A percentile compares a stretch with the other conserved stretches of the same genome.
Evolutionary conservation across 2,797 vertebrate species (phyloP).

Genomic region (Neomorphus geoffroyi): DNA sequence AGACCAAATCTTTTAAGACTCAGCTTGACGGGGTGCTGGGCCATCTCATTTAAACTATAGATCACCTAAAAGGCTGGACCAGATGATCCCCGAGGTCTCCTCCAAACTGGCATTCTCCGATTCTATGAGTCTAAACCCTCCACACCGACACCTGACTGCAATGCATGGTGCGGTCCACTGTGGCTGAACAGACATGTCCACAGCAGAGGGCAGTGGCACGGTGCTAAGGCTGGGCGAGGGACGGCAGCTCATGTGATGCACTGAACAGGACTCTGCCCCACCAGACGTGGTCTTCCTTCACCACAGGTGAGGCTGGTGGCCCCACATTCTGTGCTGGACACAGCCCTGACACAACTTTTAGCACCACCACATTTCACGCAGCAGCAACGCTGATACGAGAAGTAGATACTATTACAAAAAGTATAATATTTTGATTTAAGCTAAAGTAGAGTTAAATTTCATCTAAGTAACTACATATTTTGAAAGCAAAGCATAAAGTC

Average conservation of each 20-base stretch:
- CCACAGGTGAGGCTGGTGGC: neutral
- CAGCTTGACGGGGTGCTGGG: too few relatives aligned
- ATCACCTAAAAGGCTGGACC: too few relatives aligned
- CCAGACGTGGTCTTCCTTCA: accelerated
- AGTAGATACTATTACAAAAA: too few relatives aligned
- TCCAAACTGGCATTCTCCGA: too few relatives aligned
- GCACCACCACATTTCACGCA: accelerated
- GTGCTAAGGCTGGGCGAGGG: accelerated
- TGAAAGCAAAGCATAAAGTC: too few relatives aligned
- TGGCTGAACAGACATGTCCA: accelerated
- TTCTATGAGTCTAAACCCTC: neutral
- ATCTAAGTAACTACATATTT: too few relatives aligned
- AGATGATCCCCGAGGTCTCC: too few relatives aligned
- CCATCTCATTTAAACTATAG: too few relatives aligned
- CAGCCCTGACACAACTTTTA: neutral
- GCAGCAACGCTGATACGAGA: too few relatives aligned
- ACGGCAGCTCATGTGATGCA: neutral
- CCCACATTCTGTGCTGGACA: neutral
- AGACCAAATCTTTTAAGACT: neutral
- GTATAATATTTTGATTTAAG: too few relatives aligned
- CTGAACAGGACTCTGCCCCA: accelerated
- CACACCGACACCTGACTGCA: accelerated
- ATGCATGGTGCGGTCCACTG: accelerated
- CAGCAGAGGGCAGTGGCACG: accelerated
- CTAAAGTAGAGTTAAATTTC: too few relatives aligned